phyloP scores from a whole-genome alignment of 2,888 invertebrate genomes.

The Geophilus truncorum region DNA sequence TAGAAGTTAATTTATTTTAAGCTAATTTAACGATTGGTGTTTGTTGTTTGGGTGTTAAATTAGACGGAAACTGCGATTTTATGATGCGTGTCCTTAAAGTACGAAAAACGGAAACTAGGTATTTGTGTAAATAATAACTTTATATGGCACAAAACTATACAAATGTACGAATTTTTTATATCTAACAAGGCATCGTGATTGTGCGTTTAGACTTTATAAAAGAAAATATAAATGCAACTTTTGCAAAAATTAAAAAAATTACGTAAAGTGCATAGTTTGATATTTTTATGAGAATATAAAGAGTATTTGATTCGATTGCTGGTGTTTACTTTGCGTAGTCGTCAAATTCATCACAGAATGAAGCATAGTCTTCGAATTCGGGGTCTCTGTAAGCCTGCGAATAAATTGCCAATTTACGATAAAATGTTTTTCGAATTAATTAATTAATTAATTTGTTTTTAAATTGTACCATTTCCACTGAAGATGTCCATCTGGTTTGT shows the following conservation, averaged over 20 bases:
- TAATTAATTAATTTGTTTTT: background rate
- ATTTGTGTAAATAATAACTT: background rate
- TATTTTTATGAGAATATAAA: background rate
- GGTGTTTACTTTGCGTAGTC: background rate
- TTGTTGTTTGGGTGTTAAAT: too few relatives aligned
- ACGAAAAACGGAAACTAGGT: background rate
- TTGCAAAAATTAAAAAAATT: background rate
- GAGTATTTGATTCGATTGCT: background rate
- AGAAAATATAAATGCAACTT: background rate
- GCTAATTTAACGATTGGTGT: too few relatives aligned
- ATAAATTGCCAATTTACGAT: background rate
- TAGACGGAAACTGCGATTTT: too few relatives aligned
- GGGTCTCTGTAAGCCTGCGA: background rate
- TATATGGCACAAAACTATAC: constrained; percentile 18
- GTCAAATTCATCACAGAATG: background rate
- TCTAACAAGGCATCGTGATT: background rate
- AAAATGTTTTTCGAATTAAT: background rate
- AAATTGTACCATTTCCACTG: background rate
- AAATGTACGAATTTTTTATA: background rate
- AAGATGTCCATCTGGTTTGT: constrained; percentile 1
- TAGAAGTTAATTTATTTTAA: too few relatives aligned
- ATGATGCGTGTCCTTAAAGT: too few relatives aligned
- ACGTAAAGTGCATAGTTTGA: background rate
- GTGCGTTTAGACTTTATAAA: background rate
- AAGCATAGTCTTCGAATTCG: background rate